phyloP scores from a whole-genome alignment of 2,113 vertebrate species.

The Scortum barcoo region DNA sequence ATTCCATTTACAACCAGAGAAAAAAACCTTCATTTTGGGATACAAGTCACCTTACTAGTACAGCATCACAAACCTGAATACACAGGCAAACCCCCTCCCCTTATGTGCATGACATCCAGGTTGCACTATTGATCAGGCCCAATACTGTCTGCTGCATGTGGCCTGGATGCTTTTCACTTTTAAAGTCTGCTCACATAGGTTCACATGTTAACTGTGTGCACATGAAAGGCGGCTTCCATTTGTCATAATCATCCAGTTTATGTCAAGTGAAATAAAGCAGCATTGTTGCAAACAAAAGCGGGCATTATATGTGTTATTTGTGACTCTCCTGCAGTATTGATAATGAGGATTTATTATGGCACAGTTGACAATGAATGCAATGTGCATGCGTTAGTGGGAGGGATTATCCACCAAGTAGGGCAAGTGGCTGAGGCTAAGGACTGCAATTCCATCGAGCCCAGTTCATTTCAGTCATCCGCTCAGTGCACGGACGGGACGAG shows the following conservation, averaged over 20 bases:
- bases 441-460: constrained; percentile 79
- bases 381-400: constrained; percentile 84
- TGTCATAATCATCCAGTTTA: constrained; percentile 12
- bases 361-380: constrained; percentile 80
- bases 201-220: background rate
- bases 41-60: background rate
- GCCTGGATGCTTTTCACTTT: constrained; percentile 23
- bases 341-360: constrained; percentile 78
- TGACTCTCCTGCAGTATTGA: constrained; percentile 63
- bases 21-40: background rate
- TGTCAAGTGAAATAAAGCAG: constrained; percentile 16
- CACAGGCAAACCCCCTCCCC: constrained; percentile 26
- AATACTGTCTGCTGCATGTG: background rate
- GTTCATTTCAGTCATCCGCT: constrained; percentile 77
- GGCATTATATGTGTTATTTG: constrained; percentile 26
- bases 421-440: constrained; percentile 83
- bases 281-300: constrained; percentile 32
- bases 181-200: constrained; percentile 9
- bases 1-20: constrained; percentile 5
- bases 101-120: constrained; percentile 19
- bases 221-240: constrained; percentile 1
- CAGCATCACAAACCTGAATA: constrained; percentile 17
- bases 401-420: constrained; percentile 86
- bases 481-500: constrained; percentile 72
- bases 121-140: constrained; percentile 23